A percentile compares a stretch with the other conserved stretches of the same genome.
Evolutionary conservation across 1,140 invertebrate genomes (phyloP).

Genomic region (Drosophila bocqueti): DNA sequence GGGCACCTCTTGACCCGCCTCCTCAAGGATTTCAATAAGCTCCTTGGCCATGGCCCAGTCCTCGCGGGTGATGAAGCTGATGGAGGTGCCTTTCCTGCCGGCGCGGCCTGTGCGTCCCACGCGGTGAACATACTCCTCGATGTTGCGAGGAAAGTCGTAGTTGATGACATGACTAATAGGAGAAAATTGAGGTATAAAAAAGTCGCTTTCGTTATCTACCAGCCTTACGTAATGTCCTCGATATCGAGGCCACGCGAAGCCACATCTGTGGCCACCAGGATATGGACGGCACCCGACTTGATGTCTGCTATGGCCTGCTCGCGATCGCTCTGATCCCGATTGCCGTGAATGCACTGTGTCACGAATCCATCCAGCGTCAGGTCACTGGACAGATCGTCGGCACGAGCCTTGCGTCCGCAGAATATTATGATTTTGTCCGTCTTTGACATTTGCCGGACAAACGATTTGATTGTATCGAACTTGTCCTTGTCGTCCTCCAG

Average conservation of each 20-base stretch:
- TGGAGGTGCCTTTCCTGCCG: conserved; percentile 92
- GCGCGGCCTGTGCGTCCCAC: conserved; percentile 95
- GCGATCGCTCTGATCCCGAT: conserved; percentile 93
- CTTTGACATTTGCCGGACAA: conserved; percentile 86
- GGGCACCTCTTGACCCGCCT: conserved; percentile 91
- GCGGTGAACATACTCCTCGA: conserved; percentile 96
- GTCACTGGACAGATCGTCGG: conserved; percentile 93
- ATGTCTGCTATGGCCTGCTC: conserved; percentile 94
- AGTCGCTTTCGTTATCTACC: too few species aligned
- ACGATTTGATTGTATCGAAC: conserved; percentile 79
- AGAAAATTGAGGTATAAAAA: background rate
- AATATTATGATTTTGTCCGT: conserved; percentile 95
- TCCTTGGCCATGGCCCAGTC: conserved; percentile 93
- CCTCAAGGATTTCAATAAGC: conserved; percentile 93
- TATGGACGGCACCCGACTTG: conserved; percentile 89
- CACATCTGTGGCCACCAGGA: conserved; percentile 97
- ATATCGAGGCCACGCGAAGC: conserved; percentile 97
- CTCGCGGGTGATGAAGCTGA: conserved; percentile 91
- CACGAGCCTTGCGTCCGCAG: conserved; percentile 92
- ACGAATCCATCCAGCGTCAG: conserved; percentile 88
- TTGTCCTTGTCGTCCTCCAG: conserved; percentile 92
- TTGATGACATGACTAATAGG: conserved; percentile 89
- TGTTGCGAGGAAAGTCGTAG: conserved; percentile 95
- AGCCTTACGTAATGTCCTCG: conserved; percentile 93
- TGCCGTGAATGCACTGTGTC: conserved; percentile 94